phyloP scores from a whole-genome alignment of 2,113 vertebrate genomes.

The Stegastes partitus region DNA sequence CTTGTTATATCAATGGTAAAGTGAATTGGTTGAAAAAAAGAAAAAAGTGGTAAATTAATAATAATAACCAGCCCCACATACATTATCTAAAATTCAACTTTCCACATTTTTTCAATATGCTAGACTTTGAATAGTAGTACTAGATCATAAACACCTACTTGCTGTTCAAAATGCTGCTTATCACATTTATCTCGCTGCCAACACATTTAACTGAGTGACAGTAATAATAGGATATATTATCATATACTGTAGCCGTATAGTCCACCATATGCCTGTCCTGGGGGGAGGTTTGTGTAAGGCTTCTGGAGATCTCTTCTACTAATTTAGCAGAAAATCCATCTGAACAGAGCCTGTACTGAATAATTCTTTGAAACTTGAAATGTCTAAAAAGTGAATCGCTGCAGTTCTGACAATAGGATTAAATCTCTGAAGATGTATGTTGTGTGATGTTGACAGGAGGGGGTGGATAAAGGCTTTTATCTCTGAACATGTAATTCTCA shows the following conservation, averaged over 20 bases:
- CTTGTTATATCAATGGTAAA: background rate
- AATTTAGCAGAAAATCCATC: constrained; percentile 53
- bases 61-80: background rate
- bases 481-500: constrained; percentile 35
- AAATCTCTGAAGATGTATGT: constrained; percentile 40
- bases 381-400: constrained; percentile 50
- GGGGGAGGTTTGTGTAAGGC: constrained; percentile 64
- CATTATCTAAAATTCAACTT: background rate
- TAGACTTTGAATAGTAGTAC: background rate
- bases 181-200: constrained; percentile 37
- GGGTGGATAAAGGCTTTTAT: constrained; percentile 19
- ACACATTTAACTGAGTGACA: constrained; percentile 30
- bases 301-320: constrained; percentile 63
- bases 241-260: constrained; percentile 32
- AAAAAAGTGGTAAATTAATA: background rate
- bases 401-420: constrained; percentile 12
- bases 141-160: constrained; percentile 6
- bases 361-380: constrained; percentile 77
- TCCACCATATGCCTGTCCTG: constrained; percentile 68
- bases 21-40: background rate
- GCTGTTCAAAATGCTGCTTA: constrained; percentile 42
- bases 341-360: constrained; percentile 64
- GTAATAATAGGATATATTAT: constrained; percentile 21
- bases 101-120: background rate
- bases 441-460: constrained; percentile 36